These are phyloP conservation scores for Cercopithecus mitis DNA, from an alignment of 2,797 vertebrate species.

Conservation along the genomic window DNA sequence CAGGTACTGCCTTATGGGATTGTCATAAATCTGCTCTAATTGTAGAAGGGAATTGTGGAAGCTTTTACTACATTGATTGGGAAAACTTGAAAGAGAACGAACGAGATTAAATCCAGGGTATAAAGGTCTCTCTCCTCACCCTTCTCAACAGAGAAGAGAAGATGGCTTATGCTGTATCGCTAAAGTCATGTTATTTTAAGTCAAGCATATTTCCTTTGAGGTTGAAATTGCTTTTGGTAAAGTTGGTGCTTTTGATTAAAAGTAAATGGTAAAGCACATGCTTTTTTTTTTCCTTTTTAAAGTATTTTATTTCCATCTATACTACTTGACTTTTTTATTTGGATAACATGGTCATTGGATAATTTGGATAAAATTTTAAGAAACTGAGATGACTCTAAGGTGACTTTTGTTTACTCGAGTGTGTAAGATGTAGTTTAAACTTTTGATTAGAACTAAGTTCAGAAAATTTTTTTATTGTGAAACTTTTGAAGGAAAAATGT, in stretches of 20 bases:
- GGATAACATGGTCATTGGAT: conserved; percentile 8
- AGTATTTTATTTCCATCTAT: conserved; percentile 20
- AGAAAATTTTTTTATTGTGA: neutral
- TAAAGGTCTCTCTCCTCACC: neutral
- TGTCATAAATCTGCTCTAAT: neutral
- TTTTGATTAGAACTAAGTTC: neutral
- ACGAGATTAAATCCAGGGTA: neutral
- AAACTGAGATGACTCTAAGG: neutral
- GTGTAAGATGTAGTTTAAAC: neutral
- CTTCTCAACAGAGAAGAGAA: neutral
- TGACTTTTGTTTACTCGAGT: neutral
- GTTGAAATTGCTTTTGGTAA: conserved; percentile 27
- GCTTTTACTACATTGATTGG: neutral
- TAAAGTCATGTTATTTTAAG: conserved; percentile 5
- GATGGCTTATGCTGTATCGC: neutral
- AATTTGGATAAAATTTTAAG: neutral
- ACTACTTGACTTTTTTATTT: neutral
- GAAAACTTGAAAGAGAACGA: neutral
- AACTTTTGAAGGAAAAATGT: neutral
- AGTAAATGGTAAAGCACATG: neutral
- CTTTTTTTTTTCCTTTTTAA: neutral
- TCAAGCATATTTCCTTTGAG: neutral
- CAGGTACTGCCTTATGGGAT: neutral
- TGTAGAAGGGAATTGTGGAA: neutral
- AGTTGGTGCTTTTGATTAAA: neutral